Base-by-base conservation (phyloP, 2,797 vertebrate genomes). In the Okamejei kenojei region DNA sequence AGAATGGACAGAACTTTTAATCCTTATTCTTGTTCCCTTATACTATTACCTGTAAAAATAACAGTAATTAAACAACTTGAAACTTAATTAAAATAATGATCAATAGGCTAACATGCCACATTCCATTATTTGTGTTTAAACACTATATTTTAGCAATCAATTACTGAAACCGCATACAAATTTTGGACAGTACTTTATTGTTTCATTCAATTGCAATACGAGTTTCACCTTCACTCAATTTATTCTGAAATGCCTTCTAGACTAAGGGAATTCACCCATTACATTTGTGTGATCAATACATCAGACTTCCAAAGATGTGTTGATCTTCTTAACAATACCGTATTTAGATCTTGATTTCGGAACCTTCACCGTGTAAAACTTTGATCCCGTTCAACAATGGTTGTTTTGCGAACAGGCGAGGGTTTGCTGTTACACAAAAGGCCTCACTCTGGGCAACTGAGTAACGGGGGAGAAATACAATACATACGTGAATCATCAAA, bases 141-240 rank as follows among this genome's bases (percentile, higher is more conserved):
- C 8, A 88, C 65, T 19, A 65, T 88, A 8, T 19, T n/a, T 19
- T 68, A 19, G 38, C n/a, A 35, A 68, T 32, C n/a, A 32, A 63
- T 32, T 63, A 86, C 17, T 88, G 3, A 32, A 35, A 88, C n/a
- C 21, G 63, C 84, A 88, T 68, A 65, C 84, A 88, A 88, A 88
- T 88, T 19, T 63, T 88, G 84, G n/a, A 9, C 15, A 84, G 54
- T 13, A n/a, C 13, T 84, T 84, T 61, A 61, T 84, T 58, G 19
- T 65, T 65, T 88, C 65, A 88, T 88, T 1, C 61, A 68, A 32
- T 35, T 68, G 63, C 84, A 88, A 32, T 35, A 88, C 68, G 84
- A 88, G 84, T 23, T 32, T 68, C 84, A 88, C 9, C 84, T 88
- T 88, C n/a, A 61, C 84, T 65, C 29, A 65, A 65, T 88, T 32